Evolutionary conservation across 2,888 invertebrate species (phyloP).

Genomic region (Mythimna ferrago): DNA sequence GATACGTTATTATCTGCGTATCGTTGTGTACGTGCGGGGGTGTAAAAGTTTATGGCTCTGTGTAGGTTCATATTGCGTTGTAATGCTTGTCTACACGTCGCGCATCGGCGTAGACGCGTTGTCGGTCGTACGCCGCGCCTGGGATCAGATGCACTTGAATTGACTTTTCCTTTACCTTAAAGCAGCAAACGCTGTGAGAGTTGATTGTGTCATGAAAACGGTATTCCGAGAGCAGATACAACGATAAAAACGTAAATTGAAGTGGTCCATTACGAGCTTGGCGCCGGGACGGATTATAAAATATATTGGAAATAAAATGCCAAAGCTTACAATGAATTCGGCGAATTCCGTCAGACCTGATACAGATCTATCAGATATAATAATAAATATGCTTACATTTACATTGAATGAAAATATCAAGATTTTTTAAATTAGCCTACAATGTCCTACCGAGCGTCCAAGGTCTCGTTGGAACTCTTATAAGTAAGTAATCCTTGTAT

Average conservation of each 20-base stretch:
- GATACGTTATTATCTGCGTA: constrained; percentile 55
- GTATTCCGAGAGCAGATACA: constrained; percentile 39
- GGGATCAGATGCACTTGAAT: constrained; percentile 42
- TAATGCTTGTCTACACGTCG: constrained; percentile 53
- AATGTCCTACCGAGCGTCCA: too few species aligned
- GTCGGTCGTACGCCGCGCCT: constrained; percentile 23
- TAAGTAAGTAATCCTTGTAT: too few species aligned
- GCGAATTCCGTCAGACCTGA: background rate
- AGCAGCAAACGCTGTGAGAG: constrained; percentile 30
- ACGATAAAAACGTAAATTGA: constrained; percentile 35
- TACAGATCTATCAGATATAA: background rate
- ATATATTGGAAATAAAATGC: constrained; percentile 34
- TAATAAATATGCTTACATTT: background rate
- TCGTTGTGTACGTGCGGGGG: constrained; percentile 52
- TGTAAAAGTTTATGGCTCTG: constrained; percentile 59
- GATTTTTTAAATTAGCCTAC: too few species aligned
- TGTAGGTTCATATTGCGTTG: constrained; percentile 52
- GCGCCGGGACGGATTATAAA: constrained; percentile 21
- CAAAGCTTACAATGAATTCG: constrained; percentile 21
- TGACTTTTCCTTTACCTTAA: constrained; percentile 34
- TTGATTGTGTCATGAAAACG: constrained; percentile 45
- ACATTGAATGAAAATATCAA: too few species aligned
- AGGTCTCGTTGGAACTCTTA: too few species aligned
- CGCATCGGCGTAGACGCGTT: constrained; percentile 25
- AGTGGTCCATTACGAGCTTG: constrained; percentile 7